Evolutionary conservation across 1,140 invertebrate species (phyloP), one percentile per base, ranked within the genome.

Genomic region (Drosophila teissieri): DNA sequence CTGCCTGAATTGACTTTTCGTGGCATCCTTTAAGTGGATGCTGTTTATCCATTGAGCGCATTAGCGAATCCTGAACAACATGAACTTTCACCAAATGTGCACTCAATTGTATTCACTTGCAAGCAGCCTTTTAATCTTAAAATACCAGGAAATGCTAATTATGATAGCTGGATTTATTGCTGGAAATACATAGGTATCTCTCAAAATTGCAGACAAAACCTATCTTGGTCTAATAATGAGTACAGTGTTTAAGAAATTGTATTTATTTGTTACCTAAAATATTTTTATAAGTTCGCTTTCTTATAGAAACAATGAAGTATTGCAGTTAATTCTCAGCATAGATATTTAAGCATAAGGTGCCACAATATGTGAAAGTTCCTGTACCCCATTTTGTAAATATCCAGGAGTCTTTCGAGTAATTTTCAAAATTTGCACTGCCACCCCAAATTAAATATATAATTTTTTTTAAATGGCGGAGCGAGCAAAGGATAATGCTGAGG

Each of bases 401-500:
- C 15, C 11, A 27, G 45, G 27, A 51, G 24, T 22, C 64, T 64
- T 65, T 70, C 12, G 14, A 22, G 19, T n/a, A 40, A 4, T 19
- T 56, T 40, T 68, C 49, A 12, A 70, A 69, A 68, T 56, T 70
- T 34, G 1, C n/a, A 46, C 34, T 39, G 31, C 15, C 36, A 24
- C 34, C 14, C 2, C 6, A 19, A 31, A 27, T 8, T 34, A 19
- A 14, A 22, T 7, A 37, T 27, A 14, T 3, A 12, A 2, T 2
- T 2, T 15, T 15, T 24, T 19, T 46, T 12, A 57, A 36, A 82
- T 82, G 80, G 58, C 55, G 17, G 57, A 69, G 39, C 15, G 45
- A 15, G 42, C 10, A 4, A 51, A 8, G 36, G 36, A 37, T 22
- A 22, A 27, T 15, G 17, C 17, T 1, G 14, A 19, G 12, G 56